These are phyloP conservation scores for Cantharis nigra DNA, from an alignment of 2,888 invertebrate genomes.

Conservation along the genomic window DNA sequence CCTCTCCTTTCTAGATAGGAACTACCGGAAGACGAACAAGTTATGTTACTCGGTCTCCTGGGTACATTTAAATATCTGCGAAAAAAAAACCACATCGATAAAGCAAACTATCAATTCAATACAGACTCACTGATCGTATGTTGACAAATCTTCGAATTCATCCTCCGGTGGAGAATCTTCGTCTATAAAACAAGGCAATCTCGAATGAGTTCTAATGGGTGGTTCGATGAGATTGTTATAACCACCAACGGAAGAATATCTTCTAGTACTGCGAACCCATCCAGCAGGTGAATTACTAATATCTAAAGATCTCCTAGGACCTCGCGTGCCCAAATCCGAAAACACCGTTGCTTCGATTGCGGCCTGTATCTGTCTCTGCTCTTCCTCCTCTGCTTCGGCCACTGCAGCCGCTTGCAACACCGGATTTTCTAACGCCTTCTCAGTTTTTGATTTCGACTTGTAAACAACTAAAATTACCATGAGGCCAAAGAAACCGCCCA, in stretches of 20 bases:
- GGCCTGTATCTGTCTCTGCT: conserved; percentile 70
- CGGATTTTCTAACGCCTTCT: conserved; percentile 77
- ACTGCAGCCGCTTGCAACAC: conserved; percentile 74
- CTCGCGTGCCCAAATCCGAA: conserved; percentile 58
- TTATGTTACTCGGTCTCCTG: conserved; percentile 77
- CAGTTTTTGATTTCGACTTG: conserved; percentile 82
- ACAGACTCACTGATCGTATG: conserved; percentile 43
- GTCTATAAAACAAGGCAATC: conserved; percentile 65
- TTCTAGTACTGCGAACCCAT: conserved; percentile 55
- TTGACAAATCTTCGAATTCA: conserved; percentile 49
- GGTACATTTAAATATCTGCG: conserved; percentile 52
- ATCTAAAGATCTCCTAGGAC: conserved; percentile 51
- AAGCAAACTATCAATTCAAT: neutral
- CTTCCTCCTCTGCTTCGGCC: conserved; percentile 78
- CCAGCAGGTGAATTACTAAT: conserved; percentile 50
- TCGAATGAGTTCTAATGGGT: conserved; percentile 63
- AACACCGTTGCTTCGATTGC: conserved; percentile 73
- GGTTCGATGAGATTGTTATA: conserved; percentile 75
- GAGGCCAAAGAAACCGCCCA: conserved; percentile 88
- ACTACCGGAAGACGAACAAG: conserved; percentile 83
- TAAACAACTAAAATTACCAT: conserved; percentile 91
- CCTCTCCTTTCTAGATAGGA: conserved; percentile 82
- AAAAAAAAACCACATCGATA: conserved; percentile 14
- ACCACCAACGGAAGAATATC: conserved; percentile 69
- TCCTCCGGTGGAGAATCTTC: conserved; percentile 55